Base-by-base conservation (phyloP, 23 tunicate genomes). In the Trididemnum nubilum region DNA sequence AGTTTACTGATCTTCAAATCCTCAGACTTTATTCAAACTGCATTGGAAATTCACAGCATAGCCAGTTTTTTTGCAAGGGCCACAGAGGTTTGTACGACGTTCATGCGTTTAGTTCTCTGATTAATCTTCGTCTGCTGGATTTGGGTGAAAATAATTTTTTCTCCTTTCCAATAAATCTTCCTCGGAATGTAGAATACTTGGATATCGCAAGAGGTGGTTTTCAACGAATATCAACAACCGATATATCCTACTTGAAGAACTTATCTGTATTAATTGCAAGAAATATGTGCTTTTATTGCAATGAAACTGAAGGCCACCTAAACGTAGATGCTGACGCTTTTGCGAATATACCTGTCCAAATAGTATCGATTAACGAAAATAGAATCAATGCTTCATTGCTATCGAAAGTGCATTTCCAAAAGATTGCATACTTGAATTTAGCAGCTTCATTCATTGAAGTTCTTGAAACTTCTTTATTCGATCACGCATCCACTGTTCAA, bases 121-220 rank as follows among this genome's bases (percentile, higher is more conserved):
- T 33, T 33, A 67, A 67, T 33, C 33, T 67, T 7, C 31, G 33
- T 30, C 26, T 24, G 22, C n/a, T 67, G 33, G 38, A 67, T 33
- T 31, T 67, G 7, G 74, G 38, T 3, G 74, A 38, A 9, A 67
- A 67, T 33, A 3, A 37, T 31, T 67, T 67, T 12, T 4, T 4
- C 2, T 4, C 7, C 15, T 3, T 67, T 3, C 74, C 74, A 7
- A 12, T 12, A 33, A 33, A 67, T 38, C 74, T 67, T 32, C 74
- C 74, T 3, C 4, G 38, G 7, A 5, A 9, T 67, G 5, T 67
- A n/a, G 74, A 67, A n/a, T 67, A 67, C n/a, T 67, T 67, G 38
- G 74, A 31, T 12, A 32, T 67, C 31, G 31, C 74, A 31, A 33
- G 38, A 67, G 4, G 38, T 12, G 74, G 38, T 30, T 4, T 67